Evolutionary conservation across 2,113 vertebrate genomes (phyloP), one percentile per base, ranked within the genome.

Genomic region (Amphiprion ocellaris): DNA sequence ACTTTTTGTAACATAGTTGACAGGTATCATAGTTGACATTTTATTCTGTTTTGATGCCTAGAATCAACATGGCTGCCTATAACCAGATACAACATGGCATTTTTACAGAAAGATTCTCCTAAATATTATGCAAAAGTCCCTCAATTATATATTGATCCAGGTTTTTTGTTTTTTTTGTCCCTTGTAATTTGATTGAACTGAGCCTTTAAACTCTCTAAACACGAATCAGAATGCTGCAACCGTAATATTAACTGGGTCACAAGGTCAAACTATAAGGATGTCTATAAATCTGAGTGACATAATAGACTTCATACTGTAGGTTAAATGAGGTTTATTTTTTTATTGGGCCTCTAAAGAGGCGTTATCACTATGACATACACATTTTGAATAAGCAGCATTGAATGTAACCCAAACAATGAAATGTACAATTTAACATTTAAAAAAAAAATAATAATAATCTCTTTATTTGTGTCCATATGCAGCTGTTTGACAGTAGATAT

Each of bases 291-390:
- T 10, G 10, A 7, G 16, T 55, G 37, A 21, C 15, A 54, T 72
- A 41, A 21, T 5, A 44, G 10, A 39, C 11, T 1, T 61, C 44
- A 17, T 11, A 44, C 16, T 26, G 16, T 50, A 17, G 47, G 9
- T 67, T 37, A 69, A 0, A 64, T 41, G 1, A 10, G 10, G 0
- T 61, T 82, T 79, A 82, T 79, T 23, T 21, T 28, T 76, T 79
- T 56, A 87, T 33, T 64, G 52, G 44, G 33, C 5, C 33, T 63
- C 55, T 11, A 9, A 10, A 7, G 15, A 6, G 49, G 3, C 3
- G 11, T 44, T 15, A 15, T 44, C 12, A 44, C 12, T 15, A 44
- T 15, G 37, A 39, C 10, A 4, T 39, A 4, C 5, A 16, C 46
- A 49, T 15, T 49, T 21, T 21, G 21, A 21, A 21, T 21, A 21